A percentile compares a stretch with the other conserved stretches of the same genome.
Conservation (phyloP, 2,113 vertebrate genomes). For the Zapornia atra region DNA sequence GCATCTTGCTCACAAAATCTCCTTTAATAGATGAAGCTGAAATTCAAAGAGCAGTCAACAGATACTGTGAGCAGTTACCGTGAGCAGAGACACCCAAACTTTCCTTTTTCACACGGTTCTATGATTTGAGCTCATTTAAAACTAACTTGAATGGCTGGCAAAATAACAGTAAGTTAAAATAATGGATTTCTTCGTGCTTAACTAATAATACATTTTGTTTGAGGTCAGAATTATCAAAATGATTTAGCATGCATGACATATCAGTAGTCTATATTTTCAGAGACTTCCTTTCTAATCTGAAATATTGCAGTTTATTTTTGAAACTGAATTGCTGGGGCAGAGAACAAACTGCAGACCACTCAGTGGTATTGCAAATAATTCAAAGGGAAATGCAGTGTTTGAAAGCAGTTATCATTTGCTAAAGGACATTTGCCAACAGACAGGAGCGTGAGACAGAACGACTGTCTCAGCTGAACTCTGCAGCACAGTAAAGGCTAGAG, state of each 20-base stretch:
- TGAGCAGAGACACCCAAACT: neutral
- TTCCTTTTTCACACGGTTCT: neutral
- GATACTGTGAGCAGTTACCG: neutral
- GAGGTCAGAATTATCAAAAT: neutral
- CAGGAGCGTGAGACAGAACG: neutral
- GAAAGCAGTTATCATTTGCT: conserved; percentile 1
- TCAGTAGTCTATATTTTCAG: neutral
- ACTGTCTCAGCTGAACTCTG: neutral
- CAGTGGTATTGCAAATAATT: conserved; percentile 30
- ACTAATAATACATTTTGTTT: conserved; percentile 4
- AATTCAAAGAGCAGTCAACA: neutral
- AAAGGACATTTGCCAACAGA: conserved; percentile 3
- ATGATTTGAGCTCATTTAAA: conserved; percentile 21
- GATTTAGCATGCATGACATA: neutral
- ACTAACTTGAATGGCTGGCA: neutral
- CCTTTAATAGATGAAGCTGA: neutral
- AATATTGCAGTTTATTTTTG: conserved; percentile 33
- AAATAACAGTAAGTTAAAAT: neutral
- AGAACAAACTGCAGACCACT: conserved; percentile 14
- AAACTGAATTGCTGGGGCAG: neutral
- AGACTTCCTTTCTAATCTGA: neutral
- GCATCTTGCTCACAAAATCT: neutral
- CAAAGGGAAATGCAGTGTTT: conserved; percentile 20
- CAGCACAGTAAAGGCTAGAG: neutral
- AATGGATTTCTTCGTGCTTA: conserved; percentile 20